A percentile compares a stretch with the other conserved stretches of the same genome.
These are phyloP conservation scores for Saguinus midas DNA, from an alignment of 2,113 vertebrate genomes.

Conservation along the genomic window DNA sequence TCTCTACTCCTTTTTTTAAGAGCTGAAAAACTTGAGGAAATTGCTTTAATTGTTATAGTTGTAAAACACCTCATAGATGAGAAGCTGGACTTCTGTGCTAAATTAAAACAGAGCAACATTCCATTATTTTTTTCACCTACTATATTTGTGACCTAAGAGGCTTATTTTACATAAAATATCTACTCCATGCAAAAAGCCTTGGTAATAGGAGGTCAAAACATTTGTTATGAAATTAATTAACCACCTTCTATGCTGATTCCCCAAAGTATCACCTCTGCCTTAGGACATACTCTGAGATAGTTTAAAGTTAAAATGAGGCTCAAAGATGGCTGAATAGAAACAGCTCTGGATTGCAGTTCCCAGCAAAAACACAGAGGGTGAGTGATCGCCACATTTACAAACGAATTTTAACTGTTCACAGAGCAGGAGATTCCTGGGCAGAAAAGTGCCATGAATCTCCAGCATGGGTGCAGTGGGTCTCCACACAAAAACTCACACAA, in stretches of 20 bases:
- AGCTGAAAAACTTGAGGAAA: neutral
- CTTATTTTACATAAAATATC: constrained; percentile 16
- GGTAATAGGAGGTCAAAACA: constrained; percentile 36
- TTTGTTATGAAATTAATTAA: constrained; percentile 52
- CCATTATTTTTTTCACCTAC: neutral
- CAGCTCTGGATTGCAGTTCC: too few relatives aligned
- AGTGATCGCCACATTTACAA: too few relatives aligned
- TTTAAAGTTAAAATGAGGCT: neutral
- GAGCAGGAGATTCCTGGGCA: too few relatives aligned
- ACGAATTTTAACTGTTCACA: too few relatives aligned
- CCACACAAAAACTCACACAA: too few relatives aligned
- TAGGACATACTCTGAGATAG: neutral
- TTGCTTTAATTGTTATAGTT: neutral
- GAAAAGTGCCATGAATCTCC: too few relatives aligned
- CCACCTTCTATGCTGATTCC: neutral
- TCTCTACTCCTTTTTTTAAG: neutral
- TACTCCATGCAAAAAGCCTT: constrained; percentile 9
- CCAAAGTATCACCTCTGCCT: constrained; percentile 1
- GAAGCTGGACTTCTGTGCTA: neutral
- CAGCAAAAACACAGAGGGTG: too few relatives aligned
- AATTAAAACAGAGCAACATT: neutral
- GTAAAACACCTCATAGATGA: neutral
- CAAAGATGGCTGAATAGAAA: too few relatives aligned
- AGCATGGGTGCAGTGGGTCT: too few relatives aligned
- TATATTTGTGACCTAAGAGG: neutral